Evolutionary conservation across 1,140 invertebrate genomes (phyloP), one percentile per base, ranked within the genome.

Genomic region (Pseudomyrmex cubaensis): DNA sequence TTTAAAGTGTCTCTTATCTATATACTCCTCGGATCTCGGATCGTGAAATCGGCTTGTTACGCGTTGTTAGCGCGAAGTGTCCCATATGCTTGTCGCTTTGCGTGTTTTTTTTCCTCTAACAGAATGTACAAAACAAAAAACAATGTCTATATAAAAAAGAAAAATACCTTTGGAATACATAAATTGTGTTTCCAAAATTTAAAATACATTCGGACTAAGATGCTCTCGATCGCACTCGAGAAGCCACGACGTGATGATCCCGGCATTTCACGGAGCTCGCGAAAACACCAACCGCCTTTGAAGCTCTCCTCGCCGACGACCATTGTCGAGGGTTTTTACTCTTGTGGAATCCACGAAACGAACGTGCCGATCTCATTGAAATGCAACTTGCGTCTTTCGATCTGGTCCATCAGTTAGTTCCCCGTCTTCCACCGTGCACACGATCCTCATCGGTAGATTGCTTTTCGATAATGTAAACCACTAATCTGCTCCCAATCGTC

Each of bases 271-370:
- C 50, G 52, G 35, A 64, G 56, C 59, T 62, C 50, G 67, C 89
- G 89, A 85, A 90, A 90, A 86, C 87, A 89, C 90, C 89, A 91
- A 12, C 22, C 76, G 66, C 85, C 91, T 92, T 92, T 92, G 89
- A 90, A 73, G 74, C 74, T 50, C 86, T 78, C 76, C 74, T 88
- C 78, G 84, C 85, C 76, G 89, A 77, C 88, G 83, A 85, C 72
- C 84, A 87, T 90, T 87, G 87, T 63, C 82, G 76, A 89, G 84
- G 90, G 88, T 92, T 92, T 92, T 92, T 92, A 92, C 90, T 89
- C 91, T 73, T 63, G 54, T 86, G 91, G 91, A 92, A 92, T 92
- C 90, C 91, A 87, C 90, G 83, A 92, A 92, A 92, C 89, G 91
- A 91, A 89, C 90, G 85, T 85, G 73, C 66, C 82, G 74, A 44